A percentile compares a stretch with the other conserved stretches of the same genome.
Conservation (phyloP, 1,140 invertebrate species). For the Acyrthosiphon pisum region DNA sequence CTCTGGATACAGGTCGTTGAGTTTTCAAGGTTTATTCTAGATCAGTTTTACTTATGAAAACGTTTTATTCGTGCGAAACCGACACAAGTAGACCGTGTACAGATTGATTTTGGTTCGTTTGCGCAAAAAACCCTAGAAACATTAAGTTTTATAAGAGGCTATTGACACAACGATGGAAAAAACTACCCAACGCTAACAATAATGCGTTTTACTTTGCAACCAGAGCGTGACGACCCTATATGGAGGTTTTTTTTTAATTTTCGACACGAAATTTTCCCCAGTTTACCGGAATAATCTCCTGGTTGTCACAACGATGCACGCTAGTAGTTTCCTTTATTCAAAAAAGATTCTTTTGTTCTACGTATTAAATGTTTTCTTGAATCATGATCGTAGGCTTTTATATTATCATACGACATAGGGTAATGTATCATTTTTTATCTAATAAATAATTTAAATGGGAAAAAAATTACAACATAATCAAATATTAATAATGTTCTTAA, state of each 20-base stretch:
- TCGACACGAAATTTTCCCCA: not conserved
- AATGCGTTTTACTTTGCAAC: conserved; percentile 31
- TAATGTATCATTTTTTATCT: not conserved
- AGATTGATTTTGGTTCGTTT: conserved; percentile 36
- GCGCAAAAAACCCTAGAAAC: not conserved
- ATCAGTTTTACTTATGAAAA: not conserved
- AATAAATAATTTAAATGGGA: not conserved
- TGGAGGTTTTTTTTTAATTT: not conserved
- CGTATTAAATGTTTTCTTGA: not conserved
- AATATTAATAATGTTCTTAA: not conserved
- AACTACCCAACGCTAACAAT: conserved; percentile 9
- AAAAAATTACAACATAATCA: not conserved
- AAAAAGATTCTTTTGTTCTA: not conserved
- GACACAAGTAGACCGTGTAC: conserved; percentile 37
- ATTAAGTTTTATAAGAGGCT: conserved; percentile 25
- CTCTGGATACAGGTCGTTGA: conserved; percentile 30
- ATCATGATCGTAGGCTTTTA: not conserved
- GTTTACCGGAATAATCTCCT: not conserved
- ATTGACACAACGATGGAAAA: conserved; percentile 24
- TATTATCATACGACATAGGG: not conserved
- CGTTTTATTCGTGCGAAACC: conserved; percentile 34
- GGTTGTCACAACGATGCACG: not conserved
- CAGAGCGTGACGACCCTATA: conserved; percentile 16
- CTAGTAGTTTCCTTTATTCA: not conserved
- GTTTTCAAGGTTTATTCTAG: conserved; percentile 24